These are phyloP conservation scores for Malthinus seriepunctatus DNA, from an alignment of 2,888 invertebrate genomes.

Conservation along the genomic window DNA sequence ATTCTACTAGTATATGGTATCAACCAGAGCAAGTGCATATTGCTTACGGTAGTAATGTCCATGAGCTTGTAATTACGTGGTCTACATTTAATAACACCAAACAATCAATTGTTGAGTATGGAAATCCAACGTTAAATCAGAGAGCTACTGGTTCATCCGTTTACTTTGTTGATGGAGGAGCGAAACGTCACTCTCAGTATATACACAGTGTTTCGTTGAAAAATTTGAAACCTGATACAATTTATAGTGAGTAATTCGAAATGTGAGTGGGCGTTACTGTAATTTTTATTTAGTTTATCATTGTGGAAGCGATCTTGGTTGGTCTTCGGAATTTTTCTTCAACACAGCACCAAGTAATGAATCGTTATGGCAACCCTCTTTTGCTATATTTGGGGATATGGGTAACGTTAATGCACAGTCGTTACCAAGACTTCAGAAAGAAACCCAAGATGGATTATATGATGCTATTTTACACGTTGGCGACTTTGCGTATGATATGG, in stretches of 20 bases:
- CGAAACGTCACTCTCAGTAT: constrained; percentile 65
- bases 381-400: constrained; percentile 93
- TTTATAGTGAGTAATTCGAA: constrained; percentile 59
- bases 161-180: constrained; percentile 77
- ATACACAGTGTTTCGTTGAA: constrained; percentile 75
- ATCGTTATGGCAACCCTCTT: constrained; percentile 69
- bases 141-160: constrained; percentile 61
- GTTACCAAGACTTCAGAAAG: constrained; percentile 80
- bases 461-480: constrained; percentile 91
- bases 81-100: constrained; percentile 72
- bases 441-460: constrained; percentile 77
- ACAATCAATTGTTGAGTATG: constrained; percentile 75
- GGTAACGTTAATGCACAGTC: constrained; percentile 91
- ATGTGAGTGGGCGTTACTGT: background rate
- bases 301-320: constrained; percentile 77
- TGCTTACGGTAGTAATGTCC: constrained; percentile 66
- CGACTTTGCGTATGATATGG: constrained; percentile 95
- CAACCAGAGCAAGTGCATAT: constrained; percentile 66
- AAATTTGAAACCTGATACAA: constrained; percentile 64
- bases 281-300: constrained; percentile 61
- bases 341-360: constrained; percentile 69
- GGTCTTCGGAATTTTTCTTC: constrained; percentile 82
- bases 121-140: constrained; percentile 61
- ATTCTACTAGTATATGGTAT: background rate
- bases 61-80: constrained; percentile 82